A percentile compares a stretch with the other conserved stretches of the same genome.
phyloP scores from a whole-genome alignment of 2,113 vertebrate genomes.

The Mastomys natalensis region DNA sequence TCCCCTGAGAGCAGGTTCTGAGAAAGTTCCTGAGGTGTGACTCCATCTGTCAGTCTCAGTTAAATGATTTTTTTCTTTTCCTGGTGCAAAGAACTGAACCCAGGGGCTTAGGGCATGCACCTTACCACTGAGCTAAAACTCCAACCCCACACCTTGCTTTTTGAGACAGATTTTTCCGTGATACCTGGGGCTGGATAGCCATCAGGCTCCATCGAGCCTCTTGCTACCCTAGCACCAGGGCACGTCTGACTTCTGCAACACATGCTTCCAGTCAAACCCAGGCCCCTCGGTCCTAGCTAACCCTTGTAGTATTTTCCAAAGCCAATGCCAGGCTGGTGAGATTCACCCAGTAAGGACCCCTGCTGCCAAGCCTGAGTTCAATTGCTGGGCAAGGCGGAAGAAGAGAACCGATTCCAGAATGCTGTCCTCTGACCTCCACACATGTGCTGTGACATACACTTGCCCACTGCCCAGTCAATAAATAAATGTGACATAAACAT shows the following conservation, averaged over 20 bases:
- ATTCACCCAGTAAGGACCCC: neutral
- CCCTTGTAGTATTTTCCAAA: neutral
- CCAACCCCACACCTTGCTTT: neutral
- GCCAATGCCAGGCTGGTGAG: neutral
- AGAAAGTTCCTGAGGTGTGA: neutral
- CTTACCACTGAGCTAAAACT: neutral
- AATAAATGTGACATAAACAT: neutral
- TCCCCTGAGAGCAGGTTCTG: neutral
- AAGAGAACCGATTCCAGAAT: neutral
- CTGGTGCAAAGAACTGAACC: neutral
- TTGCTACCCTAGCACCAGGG: neutral
- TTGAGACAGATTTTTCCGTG: neutral
- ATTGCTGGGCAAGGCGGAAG: neutral
- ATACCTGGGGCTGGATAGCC: neutral
- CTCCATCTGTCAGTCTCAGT: no score
- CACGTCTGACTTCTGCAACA: neutral
- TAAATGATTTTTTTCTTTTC: neutral
- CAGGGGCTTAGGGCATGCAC: neutral
- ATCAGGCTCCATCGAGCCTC: neutral
- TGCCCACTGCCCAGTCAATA: neutral
- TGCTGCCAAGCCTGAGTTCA: neutral
- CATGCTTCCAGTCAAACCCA: neutral
- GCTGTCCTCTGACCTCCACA: neutral
- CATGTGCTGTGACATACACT: no score
- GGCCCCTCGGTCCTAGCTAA: neutral